Evolutionary conservation across 2,888 invertebrate genomes (phyloP), one percentile per base, ranked within the genome.

Genomic region (Orchestes rusci): DNA sequence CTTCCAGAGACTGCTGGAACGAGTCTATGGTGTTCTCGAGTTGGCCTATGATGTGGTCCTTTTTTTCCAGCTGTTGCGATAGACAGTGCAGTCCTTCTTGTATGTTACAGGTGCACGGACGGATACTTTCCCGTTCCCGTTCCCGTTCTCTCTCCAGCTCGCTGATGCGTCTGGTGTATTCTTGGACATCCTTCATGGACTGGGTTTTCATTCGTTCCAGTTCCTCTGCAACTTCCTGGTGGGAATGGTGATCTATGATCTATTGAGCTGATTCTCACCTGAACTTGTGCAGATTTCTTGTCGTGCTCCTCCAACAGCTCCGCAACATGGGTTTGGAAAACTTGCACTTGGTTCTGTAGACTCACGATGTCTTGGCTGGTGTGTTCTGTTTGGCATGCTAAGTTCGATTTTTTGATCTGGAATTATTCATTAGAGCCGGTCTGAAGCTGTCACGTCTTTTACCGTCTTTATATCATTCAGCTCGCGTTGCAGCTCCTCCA

Each of bases 21-120:
- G 12, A 34, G 27, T 50, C 48, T 18, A 52, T 13, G 16, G 39
- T 40, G 23, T 38, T 28, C 39, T 52, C 46, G 3, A 52, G 33
- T 34, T 52, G 43, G 3, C 8, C n/a, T 13, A 52, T 52, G 8
- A 51, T 45, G 16, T 13, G 18, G 43, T 52, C 50, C 30, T 52
- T 52, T 31, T 45, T 52, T n/a, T n/a, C n/a, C n/a, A n/a, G n/a
- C n/a, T n/a, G n/a, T n/a, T n/a, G n/a, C n/a, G n/a, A n/a, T n/a
- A n/a, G n/a, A n/a, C n/a, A n/a, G n/a, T n/a, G n/a, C n/a, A n/a
- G n/a, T n/a, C n/a, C n/a, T n/a, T n/a, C n/a, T n/a, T n/a, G n/a
- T n/a, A n/a, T n/a, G n/a, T n/a, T n/a, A n/a, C n/a, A n/a, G n/a
- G n/a, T n/a, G n/a, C n/a, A n/a, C n/a, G n/a, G n/a, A n/a, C n/a